phyloP scores from a whole-genome alignment of 2,888 invertebrate genomes.

The Lissocephala sabroskyi region DNA sequence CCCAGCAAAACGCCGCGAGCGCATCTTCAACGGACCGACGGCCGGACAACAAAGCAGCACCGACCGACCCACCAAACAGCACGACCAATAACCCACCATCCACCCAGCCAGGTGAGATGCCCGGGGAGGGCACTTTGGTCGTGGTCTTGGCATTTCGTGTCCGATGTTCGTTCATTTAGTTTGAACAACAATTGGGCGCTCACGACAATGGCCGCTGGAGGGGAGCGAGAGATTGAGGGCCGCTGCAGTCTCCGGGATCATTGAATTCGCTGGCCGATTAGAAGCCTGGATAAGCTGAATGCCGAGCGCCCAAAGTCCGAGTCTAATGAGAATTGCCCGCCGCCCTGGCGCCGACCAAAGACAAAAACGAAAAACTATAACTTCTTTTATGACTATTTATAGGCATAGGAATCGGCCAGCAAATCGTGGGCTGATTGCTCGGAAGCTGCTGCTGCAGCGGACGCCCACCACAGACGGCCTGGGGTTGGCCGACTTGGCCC shows the following conservation, averaged over 20 bases:
- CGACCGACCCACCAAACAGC: slow-evolving; percentile 8
- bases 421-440: slow-evolving; percentile 28
- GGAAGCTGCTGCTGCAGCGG: slow-evolving; percentile 28
- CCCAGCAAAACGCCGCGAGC: slow-evolving; percentile 43
- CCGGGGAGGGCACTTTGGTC: not conserved
- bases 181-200: slow-evolving; percentile 58
- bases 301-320: too few species aligned
- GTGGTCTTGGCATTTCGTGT: slow-evolving; percentile 39
- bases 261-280: too few species aligned
- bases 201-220: slow-evolving; percentile 40
- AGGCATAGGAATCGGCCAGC: slow-evolving; percentile 50
- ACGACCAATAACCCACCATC: not conserved
- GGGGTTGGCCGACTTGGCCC: too few species aligned
- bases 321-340: too few species aligned
- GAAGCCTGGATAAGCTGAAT: too few species aligned
- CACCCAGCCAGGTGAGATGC: not conserved
- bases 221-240: not conserved
- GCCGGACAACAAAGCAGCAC: slow-evolving; percentile 38
- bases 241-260: too few species aligned
- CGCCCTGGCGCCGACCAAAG: not conserved
- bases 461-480: slow-evolving; percentile 31
- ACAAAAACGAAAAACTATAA: slow-evolving; percentile 1
- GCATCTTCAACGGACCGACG: slow-evolving; percentile 42
- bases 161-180: slow-evolving; percentile 59
- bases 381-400: slow-evolving; percentile 45